A percentile compares a stretch with the other conserved stretches of the same genome.
phyloP scores from a whole-genome alignment of 2,113 vertebrate genomes.

The Prietella phreatophila region DNA sequence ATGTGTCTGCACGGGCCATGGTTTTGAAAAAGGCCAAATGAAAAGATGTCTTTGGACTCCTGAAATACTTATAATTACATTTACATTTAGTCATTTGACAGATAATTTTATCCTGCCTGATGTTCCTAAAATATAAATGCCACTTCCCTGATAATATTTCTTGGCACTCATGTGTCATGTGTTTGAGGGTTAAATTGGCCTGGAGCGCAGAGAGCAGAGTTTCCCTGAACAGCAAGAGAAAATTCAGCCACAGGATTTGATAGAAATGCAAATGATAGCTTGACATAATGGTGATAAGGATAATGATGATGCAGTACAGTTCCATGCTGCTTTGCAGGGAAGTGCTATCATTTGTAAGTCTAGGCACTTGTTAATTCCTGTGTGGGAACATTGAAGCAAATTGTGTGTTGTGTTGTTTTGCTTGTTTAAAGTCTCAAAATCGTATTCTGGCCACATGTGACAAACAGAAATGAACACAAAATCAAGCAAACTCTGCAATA shows the following conservation, averaged over 20 bases:
- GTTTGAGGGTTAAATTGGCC: not conserved
- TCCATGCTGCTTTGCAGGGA: not conserved
- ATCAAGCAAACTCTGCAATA: too few relatives aligned
- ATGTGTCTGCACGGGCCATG: not conserved
- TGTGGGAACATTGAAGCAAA: not conserved
- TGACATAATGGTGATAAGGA: not conserved
- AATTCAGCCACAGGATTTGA: not conserved
- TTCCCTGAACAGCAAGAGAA: not conserved
- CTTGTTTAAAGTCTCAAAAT: not conserved
- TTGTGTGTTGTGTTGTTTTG: not conserved
- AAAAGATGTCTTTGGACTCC: not conserved
- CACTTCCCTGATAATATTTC: not conserved
- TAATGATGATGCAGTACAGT: not conserved
- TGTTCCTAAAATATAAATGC: not conserved
- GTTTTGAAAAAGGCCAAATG: not conserved
- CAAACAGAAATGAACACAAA: not conserved
- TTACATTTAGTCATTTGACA: not conserved
- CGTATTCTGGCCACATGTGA: not conserved
- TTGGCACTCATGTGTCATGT: not conserved
- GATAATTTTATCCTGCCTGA: not conserved
- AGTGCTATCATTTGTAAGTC: not conserved
- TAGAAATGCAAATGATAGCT: not conserved
- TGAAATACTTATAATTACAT: slow-evolving; percentile 5
- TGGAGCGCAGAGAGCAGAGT: not conserved
- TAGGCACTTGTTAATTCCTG: not conserved